A percentile compares a stretch with the other conserved stretches of the same genome.
phyloP scores from a whole-genome alignment of 2,888 invertebrate genomes.

The Nemoura dubitans region DNA sequence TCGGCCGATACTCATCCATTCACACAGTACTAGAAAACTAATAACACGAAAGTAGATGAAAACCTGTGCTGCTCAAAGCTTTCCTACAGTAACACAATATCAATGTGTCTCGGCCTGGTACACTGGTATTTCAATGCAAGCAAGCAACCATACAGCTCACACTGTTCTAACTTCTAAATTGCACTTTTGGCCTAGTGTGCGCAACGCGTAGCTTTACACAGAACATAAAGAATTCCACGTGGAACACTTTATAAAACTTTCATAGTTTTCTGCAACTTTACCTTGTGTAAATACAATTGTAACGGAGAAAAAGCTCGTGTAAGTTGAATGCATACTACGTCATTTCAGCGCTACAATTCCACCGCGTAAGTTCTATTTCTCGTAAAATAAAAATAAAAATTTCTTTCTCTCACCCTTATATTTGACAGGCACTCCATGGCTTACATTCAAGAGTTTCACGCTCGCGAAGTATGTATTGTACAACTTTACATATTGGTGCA shows the following conservation, averaged over 20 bases:
- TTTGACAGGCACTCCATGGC: background rate
- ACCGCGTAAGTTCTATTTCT: background rate
- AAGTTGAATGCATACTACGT: background rate
- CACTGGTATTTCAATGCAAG: background rate
- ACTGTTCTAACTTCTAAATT: background rate
- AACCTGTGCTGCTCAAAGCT: too few species aligned
- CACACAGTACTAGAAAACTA: too few species aligned
- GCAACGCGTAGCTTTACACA: background rate
- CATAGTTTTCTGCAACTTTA: background rate
- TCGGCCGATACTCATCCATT: too few species aligned
- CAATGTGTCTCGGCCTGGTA: too few species aligned
- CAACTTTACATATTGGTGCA: too few species aligned
- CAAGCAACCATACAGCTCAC: background rate
- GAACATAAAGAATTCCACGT: background rate
- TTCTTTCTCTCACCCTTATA: background rate
- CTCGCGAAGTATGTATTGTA: background rate
- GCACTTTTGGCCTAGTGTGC: background rate
- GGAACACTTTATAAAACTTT: background rate
- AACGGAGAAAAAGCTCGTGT: background rate
- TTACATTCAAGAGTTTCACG: background rate
- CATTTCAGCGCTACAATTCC: background rate
- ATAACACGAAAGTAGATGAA: too few species aligned
- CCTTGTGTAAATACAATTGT: background rate
- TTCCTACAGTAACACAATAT: too few species aligned
- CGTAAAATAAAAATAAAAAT: background rate